Conservation (phyloP, 2,888 invertebrate genomes). For the Odontomyia ornata region DNA sequence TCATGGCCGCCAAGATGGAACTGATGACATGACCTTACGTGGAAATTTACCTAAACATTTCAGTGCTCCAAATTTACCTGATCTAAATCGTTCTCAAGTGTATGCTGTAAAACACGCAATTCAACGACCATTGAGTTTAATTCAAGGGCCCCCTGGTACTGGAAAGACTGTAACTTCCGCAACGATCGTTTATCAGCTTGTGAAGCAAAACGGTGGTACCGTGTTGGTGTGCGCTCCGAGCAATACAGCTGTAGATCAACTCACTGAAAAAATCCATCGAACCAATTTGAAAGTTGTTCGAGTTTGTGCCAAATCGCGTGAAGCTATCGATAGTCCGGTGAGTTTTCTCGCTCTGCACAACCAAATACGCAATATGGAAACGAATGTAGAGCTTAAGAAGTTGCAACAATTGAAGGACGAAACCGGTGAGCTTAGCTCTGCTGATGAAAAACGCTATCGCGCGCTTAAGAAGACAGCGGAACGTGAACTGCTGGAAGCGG, state of each 20-base stretch:
- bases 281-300: constrained; percentile 94
- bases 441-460: constrained; percentile 94
- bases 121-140: constrained; percentile 93
- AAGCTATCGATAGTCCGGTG: constrained; percentile 97
- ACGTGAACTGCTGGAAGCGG: constrained; percentile 88
- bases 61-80: constrained; percentile 96
- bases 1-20: constrained; percentile 93
- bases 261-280: constrained; percentile 97
- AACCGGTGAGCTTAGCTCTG: constrained; percentile 94
- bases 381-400: constrained; percentile 92
- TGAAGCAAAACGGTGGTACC: constrained; percentile 91
- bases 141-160: constrained; percentile 94
- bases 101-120: constrained; percentile 98
- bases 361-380: constrained; percentile 94
- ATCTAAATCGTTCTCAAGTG: constrained; percentile 96
- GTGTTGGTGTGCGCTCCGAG: constrained; percentile 98
- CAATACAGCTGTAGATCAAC: constrained; percentile 98
- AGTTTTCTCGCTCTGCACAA: constrained; percentile 96
- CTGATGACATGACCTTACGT: constrained; percentile 91
- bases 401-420: constrained; percentile 97
- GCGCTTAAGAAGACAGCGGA: constrained; percentile 91
- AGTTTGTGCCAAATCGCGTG: constrained; percentile 96
- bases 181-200: constrained; percentile 97
- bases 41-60: constrained; percentile 92
- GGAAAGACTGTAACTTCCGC: constrained; percentile 99